phyloP scores from a whole-genome alignment of 2,888 invertebrate species.

The Stictocephala bisonia region DNA sequence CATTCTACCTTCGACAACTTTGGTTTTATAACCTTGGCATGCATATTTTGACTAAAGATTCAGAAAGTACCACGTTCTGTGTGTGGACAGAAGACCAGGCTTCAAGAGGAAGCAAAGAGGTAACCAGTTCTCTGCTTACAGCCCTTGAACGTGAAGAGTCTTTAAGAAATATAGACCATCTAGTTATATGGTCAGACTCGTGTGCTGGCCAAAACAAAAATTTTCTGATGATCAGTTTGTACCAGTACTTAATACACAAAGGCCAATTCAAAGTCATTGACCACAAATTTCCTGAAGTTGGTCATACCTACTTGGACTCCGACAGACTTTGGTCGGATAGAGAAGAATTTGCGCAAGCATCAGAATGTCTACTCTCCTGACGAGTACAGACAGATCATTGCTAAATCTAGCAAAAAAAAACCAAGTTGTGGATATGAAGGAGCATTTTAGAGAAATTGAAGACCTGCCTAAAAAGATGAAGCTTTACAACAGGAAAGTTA shows the following conservation, averaged over 20 bases:
- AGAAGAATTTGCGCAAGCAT: slow-evolving; percentile 60
- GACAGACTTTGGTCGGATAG: slow-evolving; percentile 61
- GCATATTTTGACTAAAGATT: slow-evolving; percentile 48
- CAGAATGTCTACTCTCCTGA: slow-evolving; percentile 57
- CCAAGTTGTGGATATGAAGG: slow-evolving; percentile 55
- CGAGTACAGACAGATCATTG: slow-evolving; percentile 59
- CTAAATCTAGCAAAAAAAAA: slow-evolving; percentile 53
- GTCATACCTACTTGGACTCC: slow-evolving; percentile 61
- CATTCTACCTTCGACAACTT: slow-evolving; percentile 52
- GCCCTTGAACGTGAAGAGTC: slow-evolving; percentile 33
- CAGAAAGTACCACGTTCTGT: slow-evolving; percentile 45
- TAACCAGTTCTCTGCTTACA: slow-evolving; percentile 48
- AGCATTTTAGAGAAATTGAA: slow-evolving; percentile 51
- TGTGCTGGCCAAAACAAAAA: slow-evolving; percentile 49
- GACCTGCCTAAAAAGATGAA: slow-evolving; percentile 26
- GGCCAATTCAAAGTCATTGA: slow-evolving; percentile 59
- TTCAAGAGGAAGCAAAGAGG: slow-evolving; percentile 46
- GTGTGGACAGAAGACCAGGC: slow-evolving; percentile 55
- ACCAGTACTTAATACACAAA: slow-evolving; percentile 55
- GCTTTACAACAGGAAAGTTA: slow-evolving; percentile 30
- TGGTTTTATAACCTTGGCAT: slow-evolving; percentile 51
- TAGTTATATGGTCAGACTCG: slow-evolving; percentile 50
- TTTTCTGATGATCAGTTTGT: slow-evolving; percentile 39
- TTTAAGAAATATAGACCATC: slow-evolving; percentile 56
- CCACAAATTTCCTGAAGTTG: slow-evolving; percentile 62